A percentile compares a stretch with the other conserved stretches of the same genome.
Evolutionary conservation across 53 echinoderm and acorn worm species (phyloP).

Genomic region (Antedon mediterranea): DNA sequence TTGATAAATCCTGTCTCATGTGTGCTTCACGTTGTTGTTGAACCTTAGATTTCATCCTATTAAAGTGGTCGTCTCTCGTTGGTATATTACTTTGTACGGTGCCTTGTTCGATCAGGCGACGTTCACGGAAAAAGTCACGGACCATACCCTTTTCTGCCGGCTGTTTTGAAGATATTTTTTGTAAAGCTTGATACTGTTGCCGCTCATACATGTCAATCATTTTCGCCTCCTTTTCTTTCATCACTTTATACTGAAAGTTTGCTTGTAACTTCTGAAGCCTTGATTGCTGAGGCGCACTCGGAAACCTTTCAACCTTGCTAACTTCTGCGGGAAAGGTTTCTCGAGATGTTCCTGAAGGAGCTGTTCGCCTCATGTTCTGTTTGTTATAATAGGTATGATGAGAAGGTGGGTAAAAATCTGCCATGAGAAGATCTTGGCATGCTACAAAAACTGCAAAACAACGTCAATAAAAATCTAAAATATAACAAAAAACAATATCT

Average conservation of each 20-base stretch:
- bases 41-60: slow-evolving; percentile 28
- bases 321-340: slow-evolving; percentile 16
- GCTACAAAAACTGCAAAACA: no score
- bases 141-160: slow-evolving; percentile 28
- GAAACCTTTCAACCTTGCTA: slow-evolving; percentile 19
- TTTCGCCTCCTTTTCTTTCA: slow-evolving; percentile 75
- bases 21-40: slow-evolving; percentile 21
- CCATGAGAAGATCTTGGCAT: no score
- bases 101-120: slow-evolving; percentile 39
- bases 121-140: slow-evolving; percentile 63
- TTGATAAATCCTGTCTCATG: slow-evolving; percentile 22
- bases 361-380: slow-evolving; percentile 44
- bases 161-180: neutral
- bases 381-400: slow-evolving; percentile 4
- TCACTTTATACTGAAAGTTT: slow-evolving; percentile 47
- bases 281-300: slow-evolving; percentile 63
- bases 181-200: slow-evolving; percentile 28
- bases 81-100: no score
- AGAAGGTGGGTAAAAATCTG: no score
- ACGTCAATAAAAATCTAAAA: neutral
- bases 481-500: neutral
- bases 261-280: slow-evolving; percentile 52
- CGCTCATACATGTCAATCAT: slow-evolving; percentile 54
- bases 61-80: slow-evolving; percentile 10
- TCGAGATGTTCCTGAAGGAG: slow-evolving; percentile 22